Evolutionary conservation across 2,888 invertebrate genomes (phyloP).

Genomic region (Atherix ibis): DNA sequence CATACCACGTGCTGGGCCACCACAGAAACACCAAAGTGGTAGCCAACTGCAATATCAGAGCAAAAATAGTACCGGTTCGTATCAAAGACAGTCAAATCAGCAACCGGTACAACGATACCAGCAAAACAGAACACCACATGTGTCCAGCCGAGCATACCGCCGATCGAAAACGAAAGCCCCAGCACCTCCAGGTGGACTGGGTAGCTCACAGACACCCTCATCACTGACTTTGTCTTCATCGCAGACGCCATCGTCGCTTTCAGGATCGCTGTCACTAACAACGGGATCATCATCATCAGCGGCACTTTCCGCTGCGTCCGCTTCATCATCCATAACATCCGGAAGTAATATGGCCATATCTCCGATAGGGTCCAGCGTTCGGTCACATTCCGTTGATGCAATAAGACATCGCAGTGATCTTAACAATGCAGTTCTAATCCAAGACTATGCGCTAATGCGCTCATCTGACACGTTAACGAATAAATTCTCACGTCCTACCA

Average conservation of each 20-base stretch:
- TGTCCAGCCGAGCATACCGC: conserved; percentile 20
- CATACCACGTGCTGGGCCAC: conserved; percentile 14
- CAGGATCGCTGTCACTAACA: conserved; percentile 9
- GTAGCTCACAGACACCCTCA: conserved; percentile 10
- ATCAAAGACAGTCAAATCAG: conserved; percentile 3
- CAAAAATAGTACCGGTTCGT: conserved; percentile 4
- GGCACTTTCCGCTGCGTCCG: conserved; percentile 5
- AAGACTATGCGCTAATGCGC: conserved; percentile 8
- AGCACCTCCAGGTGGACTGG: conserved; percentile 16
- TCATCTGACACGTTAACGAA: conserved; percentile 7
- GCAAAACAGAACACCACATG: conserved; percentile 14
- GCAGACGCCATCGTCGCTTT: conserved; percentile 5
- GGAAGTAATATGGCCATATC: conserved; percentile 2
- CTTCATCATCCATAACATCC: conserved; percentile 15
- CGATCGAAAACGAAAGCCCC: conserved; percentile 24
- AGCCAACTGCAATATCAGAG: conserved; percentile 3
- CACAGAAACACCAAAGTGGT: too few relatives aligned
- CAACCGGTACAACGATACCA: conserved; percentile 10
- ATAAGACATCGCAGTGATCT: conserved; percentile 22
- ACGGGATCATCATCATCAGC: conserved; percentile 4
- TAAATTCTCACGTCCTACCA: conserved; percentile 11
- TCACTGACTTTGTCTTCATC: conserved; percentile 12
- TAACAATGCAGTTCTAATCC: conserved; percentile 22
- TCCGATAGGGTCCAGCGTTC: conserved; percentile 8
- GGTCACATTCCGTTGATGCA: conserved; percentile 32